phyloP scores from a whole-genome alignment of 2,797 vertebrate species.

The Intellagama lesueurii region DNA sequence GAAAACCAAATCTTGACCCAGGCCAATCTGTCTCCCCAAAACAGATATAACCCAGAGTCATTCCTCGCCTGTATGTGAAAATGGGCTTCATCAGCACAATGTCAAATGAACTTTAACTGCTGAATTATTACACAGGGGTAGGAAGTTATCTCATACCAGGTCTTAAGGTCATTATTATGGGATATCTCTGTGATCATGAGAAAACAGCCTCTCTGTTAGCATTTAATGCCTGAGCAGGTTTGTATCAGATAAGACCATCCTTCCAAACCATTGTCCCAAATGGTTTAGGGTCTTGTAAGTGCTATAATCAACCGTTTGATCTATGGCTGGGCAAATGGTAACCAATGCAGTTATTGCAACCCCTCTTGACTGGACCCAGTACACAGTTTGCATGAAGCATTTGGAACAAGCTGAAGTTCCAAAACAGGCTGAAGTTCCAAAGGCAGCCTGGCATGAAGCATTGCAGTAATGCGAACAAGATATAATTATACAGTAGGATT shows the following conservation, averaged over 20 bases:
- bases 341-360: not conserved
- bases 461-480: not conserved
- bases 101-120: too few species aligned
- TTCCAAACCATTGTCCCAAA: too few species aligned
- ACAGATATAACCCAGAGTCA: not conserved
- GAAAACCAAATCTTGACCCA: not conserved
- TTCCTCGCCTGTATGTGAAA: not conserved
- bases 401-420: not conserved
- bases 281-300: too few species aligned
- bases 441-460: not conserved
- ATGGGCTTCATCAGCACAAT: not conserved
- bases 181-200: not conserved
- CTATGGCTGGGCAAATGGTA: not conserved
- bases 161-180: not conserved
- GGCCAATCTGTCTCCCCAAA: not conserved
- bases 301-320: not conserved
- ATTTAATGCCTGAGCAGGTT: not conserved
- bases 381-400: not conserved
- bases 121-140: not conserved
- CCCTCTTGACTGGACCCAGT: too few species aligned
- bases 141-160: not conserved
- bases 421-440: not conserved
- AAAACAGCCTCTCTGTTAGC: not conserved
- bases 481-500: not conserved
- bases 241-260: not conserved